Evolutionary conservation across 2,113 vertebrate genomes (phyloP), one percentile per base, ranked within the genome.

Genomic region (Geothlypis trichas): DNA sequence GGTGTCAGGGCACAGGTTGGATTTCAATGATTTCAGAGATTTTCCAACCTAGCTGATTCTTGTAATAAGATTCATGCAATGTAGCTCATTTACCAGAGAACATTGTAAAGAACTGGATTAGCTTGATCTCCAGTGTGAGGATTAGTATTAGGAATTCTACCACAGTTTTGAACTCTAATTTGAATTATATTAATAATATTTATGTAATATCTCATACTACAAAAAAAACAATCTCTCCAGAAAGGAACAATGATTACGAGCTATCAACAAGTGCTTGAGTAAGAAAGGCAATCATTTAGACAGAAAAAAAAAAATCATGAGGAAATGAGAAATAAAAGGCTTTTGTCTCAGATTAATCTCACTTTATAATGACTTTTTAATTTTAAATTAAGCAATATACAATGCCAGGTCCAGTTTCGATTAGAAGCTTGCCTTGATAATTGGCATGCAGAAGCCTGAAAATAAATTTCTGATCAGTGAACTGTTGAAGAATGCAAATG

Each of bases 401-500:
- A 89, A 93, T 78, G 91, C 82, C 92, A 97, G 96, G 81, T 97
- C 96, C 96, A 93, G 94, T 95, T 98, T 97, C 11, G 33, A 98
- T 98, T 98, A 97, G 98, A 98, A 98, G 93, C 98, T 98, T 97
- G 96, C 97, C 98, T 94, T 98, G 98, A 98, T 98, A 98, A 99
- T 98, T 98, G 97, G 95, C 97, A 98, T 97, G 96, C 96, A 97
- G 94, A 98, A 97, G 96, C 96, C 97, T 98, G 93, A 97, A 99
- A 98, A 97, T 97, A 98, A 98, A 98, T 98, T 98, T 98, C 97
- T 98, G 98, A 98, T 98, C 98, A 98, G 97, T 97, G 98, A 98
- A 97, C 97, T 98, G 98, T 97, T 98, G 97, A 98, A 93, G 96
- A 95, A 97, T 42, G 87, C 94, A 98, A 98, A 98, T 67, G 87